Base-by-base conservation (phyloP, 2,888 invertebrate genomes). In the Parnassius glacialis region DNA sequence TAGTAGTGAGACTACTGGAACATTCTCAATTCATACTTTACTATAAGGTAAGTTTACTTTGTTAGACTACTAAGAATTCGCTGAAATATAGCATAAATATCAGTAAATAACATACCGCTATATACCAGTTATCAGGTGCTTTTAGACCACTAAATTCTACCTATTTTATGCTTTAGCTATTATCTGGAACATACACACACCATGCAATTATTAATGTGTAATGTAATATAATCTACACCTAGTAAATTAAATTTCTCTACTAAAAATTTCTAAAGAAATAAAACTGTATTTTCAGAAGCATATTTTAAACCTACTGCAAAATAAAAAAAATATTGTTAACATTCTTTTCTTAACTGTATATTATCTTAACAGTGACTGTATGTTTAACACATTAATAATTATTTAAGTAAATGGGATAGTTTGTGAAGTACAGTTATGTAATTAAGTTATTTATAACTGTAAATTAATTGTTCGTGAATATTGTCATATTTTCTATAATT, bases 241-340 rank as follows among this genome's bases (percentile, higher is more conserved):
- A 25, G 25, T 52, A 25, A 25, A 34, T 16, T 12, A 44, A 54
- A 42, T 11, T n/a, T 47, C 13, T 2, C 34, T 47, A 16, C 9
- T 25, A 45, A 45, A 48, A 45, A 12, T 54, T 45, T 54, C 50
- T 62, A 61, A 53, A 25, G 9, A 61, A 13, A 57, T 45, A n/a
- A 51, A 59, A n/a, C 58, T 55, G 58, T 62, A 62, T 62, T 62
- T 62, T 62, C 62, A 55, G 62, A 62, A 25, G 45, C 13, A 51
- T 62, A 45, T 62, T 50, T 57, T 52, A 16, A 53, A 42, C 34
- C 34, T 34, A 20, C n/a, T 57, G 48, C 53, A 44, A 57, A 57
- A 44, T 13, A 52, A 51, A 41, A 57, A 16, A 44, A 58, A 1
- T n/a, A 41, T 53, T 41, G 57, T 62, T 53, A 57, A 11, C 62